Percentiles rank a stretch among this genome's conserved stretches.
Conservation (phyloP, 2,113 vertebrate species). For the Aptenodytes patagonicus region DNA sequence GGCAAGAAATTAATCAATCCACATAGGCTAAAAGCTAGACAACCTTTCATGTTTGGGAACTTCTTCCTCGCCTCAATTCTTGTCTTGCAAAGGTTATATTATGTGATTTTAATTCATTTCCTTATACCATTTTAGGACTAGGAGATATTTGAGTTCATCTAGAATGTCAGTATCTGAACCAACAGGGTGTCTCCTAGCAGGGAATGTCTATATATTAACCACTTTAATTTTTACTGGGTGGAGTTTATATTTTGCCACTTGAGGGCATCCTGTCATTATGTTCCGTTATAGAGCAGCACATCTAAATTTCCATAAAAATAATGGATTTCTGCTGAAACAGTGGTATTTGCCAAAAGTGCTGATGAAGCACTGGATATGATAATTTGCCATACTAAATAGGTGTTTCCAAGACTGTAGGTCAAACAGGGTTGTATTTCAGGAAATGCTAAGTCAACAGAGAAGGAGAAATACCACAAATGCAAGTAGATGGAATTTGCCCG, state of each 20-base stretch:
- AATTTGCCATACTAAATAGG: constrained; percentile 42
- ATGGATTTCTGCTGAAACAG: background rate
- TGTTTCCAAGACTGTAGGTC: constrained; percentile 43
- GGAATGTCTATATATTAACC: background rate
- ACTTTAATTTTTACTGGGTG: constrained; percentile 49
- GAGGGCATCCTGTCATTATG: constrained; percentile 78
- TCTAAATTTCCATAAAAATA: constrained; percentile 28
- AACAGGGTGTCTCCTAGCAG: background rate
- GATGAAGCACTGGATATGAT: constrained; percentile 20
- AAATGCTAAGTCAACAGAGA: constrained; percentile 47
- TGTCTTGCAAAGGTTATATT: background rate
- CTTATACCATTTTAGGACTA: background rate
- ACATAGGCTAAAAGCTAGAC: background rate
- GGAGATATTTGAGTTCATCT: background rate
- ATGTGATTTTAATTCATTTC: background rate
- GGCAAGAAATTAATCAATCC: background rate
- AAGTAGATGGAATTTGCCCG: background rate
- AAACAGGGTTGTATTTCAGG: constrained; percentile 22
- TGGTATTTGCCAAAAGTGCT: constrained; percentile 19
- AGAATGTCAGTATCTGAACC: background rate
- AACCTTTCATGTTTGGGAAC: background rate
- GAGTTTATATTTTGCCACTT: constrained; percentile 76
- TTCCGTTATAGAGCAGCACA: constrained; percentile 9
- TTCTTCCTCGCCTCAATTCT: background rate
- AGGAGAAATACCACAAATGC: background rate